Conservation (phyloP, 2,797 vertebrate genomes). For the Serranus cabrilla region DNA sequence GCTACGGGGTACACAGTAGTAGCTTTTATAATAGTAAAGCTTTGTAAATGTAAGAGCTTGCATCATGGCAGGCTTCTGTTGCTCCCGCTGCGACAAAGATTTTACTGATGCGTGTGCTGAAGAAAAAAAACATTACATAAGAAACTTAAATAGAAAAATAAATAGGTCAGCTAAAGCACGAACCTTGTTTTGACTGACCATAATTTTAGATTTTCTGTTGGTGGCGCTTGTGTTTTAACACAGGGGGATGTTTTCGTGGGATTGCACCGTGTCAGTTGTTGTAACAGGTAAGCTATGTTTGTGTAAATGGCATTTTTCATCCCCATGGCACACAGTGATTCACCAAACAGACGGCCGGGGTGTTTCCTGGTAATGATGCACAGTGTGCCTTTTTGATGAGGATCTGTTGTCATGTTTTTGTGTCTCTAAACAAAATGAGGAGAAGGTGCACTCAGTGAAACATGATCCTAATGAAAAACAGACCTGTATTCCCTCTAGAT, state of each 20-base stretch:
- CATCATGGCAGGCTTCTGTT: slow-evolving; percentile 24
- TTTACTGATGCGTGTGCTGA: slow-evolving; percentile 17
- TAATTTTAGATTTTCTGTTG: slow-evolving; percentile 33
- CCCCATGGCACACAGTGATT: slow-evolving; percentile 46
- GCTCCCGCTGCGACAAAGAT: slow-evolving; percentile 24
- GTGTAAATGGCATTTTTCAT: slow-evolving; percentile 61
- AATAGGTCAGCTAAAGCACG: slow-evolving; percentile 44
- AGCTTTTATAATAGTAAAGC: slow-evolving; percentile 11
- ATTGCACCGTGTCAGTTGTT: slow-evolving; percentile 43
- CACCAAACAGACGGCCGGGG: slow-evolving; percentile 48
- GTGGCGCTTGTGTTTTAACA: slow-evolving; percentile 35
- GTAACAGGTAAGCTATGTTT: slow-evolving; percentile 54
- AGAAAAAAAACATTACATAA: slow-evolving; percentile 46
- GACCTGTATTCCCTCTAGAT: slow-evolving; percentile 50
- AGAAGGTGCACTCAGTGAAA: slow-evolving; percentile 54
- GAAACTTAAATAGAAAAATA: slow-evolving; percentile 43
- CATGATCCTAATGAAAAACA: slow-evolving; percentile 72
- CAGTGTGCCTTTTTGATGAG: slow-evolving; percentile 60
- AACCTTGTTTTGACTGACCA: slow-evolving; percentile 33
- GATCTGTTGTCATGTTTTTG: slow-evolving; percentile 55
- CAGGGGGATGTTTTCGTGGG: slow-evolving; percentile 35
- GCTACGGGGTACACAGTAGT: background rate
- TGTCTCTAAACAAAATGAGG: slow-evolving; percentile 54
- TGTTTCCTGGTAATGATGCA: slow-evolving; percentile 71
- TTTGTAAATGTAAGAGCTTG: slow-evolving; percentile 28